Evolutionary conservation across 1,140 invertebrate species (phyloP), one percentile per base, ranked within the genome.

Genomic region (Arion vulgaris): DNA sequence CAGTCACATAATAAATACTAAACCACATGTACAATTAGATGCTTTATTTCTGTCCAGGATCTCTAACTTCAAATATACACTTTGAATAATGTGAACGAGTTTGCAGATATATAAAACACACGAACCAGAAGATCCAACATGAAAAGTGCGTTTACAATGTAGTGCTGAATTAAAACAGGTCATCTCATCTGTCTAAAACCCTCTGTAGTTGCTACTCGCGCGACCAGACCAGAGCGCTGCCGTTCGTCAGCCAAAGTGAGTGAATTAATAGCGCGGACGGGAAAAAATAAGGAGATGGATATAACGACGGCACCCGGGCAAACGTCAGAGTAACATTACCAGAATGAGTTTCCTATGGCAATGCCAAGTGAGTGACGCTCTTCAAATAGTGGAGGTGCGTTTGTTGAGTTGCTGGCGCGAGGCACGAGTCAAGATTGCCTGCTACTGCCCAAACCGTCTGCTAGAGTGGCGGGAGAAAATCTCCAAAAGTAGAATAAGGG

Each of bases 231-330:
- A 15, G 9, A 57, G 2, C 51, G 23, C n/a, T 9, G 68, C 5
- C 32, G 28, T 38, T 23, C 68, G 23, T 71, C 69, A 1, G 26
- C 9, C 38, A 45, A 73, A 73, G 71, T 73, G 71, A 73, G 45
- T 73, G 71, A 73, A 73, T 73, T 73, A 41, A 73, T n/a, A 73
- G 71, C 71, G n/a, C 26, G 5, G 71, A 73, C 38, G 71, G 71
- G 71, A 41, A 11, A 39, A 41, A 45, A 73, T 38, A 73, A 41
- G 38, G 34, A 13, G 71, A 45, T 19, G 36, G 36, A 41, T 41
- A 73, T 38, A 73, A 73, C 7, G 71, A 73, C 71, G 26, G 38
- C 71, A 41, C 36, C 71, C 34, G 11, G 26, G 39, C 71, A 38
- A 73, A 73, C 45, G 38, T 38, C 39, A 41, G 9, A 38, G 38